Evolutionary conservation across 2,888 invertebrate genomes (phyloP), one percentile per base, ranked within the genome.

Genomic region (Apodemia hepburni): DNA sequence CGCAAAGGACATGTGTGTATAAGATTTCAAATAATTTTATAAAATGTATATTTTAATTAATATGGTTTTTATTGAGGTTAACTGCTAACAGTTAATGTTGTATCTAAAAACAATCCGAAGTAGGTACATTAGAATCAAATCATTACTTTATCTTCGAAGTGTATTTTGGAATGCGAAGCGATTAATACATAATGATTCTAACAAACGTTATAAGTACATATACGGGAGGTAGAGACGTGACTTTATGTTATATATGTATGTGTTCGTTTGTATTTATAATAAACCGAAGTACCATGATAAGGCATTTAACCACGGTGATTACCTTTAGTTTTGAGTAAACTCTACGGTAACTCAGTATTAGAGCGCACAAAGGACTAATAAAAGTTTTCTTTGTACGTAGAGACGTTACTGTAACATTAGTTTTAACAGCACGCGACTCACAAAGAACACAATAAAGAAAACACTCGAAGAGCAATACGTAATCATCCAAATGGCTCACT

Each of bases 401-500:
- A 27, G 9, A 15, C 15, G 27, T 66, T 64, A 67, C 69, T 69
- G 70, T 69, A 67, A 71, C 71, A 75, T 73, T 64, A 65, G 61
- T 72, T 73, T 78, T 76, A 73, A 73, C 73, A 80, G 76, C 69
- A 76, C 75, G 75, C 73, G 71, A 71, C 75, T 57, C 33, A 82
- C 77, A 81, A 78, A 82, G 79, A 79, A 77, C 81, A 82, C 81
- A 79, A 69, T 78, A 80, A 82, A 80, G 75, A 73, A 77, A 80
- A 78, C 85, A 87, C 85, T 78, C 71, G 71, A 73, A 64, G 64
- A 64, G 65, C 57, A 70, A 76, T 80, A 79, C 80, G 80, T 77
- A 80, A 82, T 81, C 77, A 76, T 81, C 74, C 70, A 78, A 83
- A 84, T 83, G 80, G 81, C 80, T 81, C 85, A 84, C 85, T 82